A percentile compares a stretch with the other conserved stretches of the same genome.
Conservation (phyloP, 2,113 vertebrate genomes). For the Actinemys pallida region DNA sequence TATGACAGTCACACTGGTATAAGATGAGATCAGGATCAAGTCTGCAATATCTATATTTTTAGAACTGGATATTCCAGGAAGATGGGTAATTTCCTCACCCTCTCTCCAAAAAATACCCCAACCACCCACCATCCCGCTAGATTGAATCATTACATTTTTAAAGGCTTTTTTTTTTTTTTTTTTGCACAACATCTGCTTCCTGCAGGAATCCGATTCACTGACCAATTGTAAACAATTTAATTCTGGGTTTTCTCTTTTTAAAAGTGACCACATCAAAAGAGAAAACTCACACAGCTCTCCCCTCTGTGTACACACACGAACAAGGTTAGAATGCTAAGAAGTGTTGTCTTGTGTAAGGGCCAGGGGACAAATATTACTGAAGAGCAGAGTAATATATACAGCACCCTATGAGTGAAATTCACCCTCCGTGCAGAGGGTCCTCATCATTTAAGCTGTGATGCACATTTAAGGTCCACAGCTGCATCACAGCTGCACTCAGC, state of each 20-base stretch:
- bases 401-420: neutral
- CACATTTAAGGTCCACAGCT: neutral
- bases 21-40: conserved; percentile 33
- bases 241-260: conserved; percentile 60
- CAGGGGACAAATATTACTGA: neutral
- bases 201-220: conserved; percentile 52
- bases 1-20: conserved; percentile 4
- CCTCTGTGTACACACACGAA: conserved; percentile 52
- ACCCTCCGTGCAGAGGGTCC: neutral
- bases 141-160: neutral
- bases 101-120: neutral
- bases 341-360: neutral
- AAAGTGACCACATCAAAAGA: conserved; percentile 67
- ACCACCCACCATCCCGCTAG: neutral
- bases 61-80: conserved; percentile 70
- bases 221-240: conserved; percentile 66
- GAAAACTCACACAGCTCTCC: conserved; percentile 38
- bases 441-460: neutral
- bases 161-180: neutral
- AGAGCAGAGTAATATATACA: conserved; percentile 3
- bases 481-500: neutral
- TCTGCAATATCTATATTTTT: conserved; percentile 25
- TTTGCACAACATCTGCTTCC: conserved; percentile 70
- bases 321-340: conserved; percentile 25
- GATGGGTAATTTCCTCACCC: conserved; percentile 54